Conservation (phyloP, 2,797 vertebrate species). For the Rhinophrynus dorsalis region DNA sequence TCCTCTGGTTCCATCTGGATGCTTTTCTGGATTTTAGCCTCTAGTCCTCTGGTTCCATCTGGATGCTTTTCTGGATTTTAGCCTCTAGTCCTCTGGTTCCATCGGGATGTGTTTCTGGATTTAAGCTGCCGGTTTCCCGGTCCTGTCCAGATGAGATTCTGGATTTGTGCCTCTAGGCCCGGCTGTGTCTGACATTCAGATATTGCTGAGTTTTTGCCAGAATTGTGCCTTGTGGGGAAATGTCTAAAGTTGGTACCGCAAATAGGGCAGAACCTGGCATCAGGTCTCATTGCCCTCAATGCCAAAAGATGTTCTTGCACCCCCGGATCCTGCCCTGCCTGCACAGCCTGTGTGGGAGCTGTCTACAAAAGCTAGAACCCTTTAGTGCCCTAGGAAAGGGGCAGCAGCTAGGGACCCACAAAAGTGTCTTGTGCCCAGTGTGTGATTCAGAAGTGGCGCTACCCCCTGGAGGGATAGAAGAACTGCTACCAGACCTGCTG, state of each 20-base stretch:
- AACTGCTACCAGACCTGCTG: conserved; percentile 79
- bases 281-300: conserved; percentile 71
- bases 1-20: no score
- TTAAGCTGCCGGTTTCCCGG: neutral
- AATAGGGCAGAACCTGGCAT: neutral
- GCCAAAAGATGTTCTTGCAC: conserved; percentile 72
- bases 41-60: no score
- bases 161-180: neutral
- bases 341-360: conserved; percentile 84
- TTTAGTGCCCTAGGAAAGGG: conserved; percentile 59
- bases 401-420: conserved; percentile 39
- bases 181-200: neutral
- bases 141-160: neutral
- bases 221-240: no score
- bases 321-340: conserved; percentile 84
- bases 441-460: conserved; percentile 85
- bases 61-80: no score
- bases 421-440: conserved; percentile 79
- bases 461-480: conserved; percentile 73
- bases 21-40: no score
- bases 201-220: neutral
- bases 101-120: neutral
- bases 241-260: neutral
- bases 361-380: conserved; percentile 74
- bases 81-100: no score